Conservation (phyloP, 2,888 invertebrate species). For the Ectropis crepuscularia region DNA sequence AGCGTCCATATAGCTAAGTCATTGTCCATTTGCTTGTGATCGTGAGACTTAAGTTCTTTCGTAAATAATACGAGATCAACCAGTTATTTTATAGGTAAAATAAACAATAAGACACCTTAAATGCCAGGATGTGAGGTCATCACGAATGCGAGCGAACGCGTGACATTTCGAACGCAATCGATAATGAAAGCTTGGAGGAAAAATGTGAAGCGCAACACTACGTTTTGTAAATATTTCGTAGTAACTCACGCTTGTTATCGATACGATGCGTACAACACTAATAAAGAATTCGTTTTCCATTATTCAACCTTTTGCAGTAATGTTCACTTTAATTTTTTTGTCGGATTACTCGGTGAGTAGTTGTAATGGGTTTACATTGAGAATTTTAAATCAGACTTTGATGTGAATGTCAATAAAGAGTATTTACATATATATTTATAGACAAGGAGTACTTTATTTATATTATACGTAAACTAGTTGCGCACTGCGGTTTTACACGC, state of each 20-base stretch:
- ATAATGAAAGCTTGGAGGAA: slow-evolving; percentile 30
- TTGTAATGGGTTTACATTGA: too few species aligned
- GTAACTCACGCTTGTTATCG: background rate
- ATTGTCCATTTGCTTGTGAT: slow-evolving; percentile 37
- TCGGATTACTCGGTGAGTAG: too few species aligned
- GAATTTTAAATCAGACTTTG: too few species aligned
- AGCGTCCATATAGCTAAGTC: slow-evolving; percentile 40
- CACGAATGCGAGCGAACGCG: slow-evolving; percentile 37
- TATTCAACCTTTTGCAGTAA: too few species aligned
- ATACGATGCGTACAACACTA: background rate
- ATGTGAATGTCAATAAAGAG: too few species aligned
- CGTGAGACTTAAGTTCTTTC: slow-evolving; percentile 28
- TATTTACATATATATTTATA: too few species aligned
- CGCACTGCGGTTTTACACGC: too few species aligned
- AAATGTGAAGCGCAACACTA: slow-evolving; percentile 9
- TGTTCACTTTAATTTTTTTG: too few species aligned
- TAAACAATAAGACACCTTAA: slow-evolving; percentile 40
- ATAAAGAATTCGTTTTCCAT: background rate
- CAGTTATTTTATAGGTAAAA: slow-evolving; percentile 27
- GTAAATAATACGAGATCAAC: slow-evolving; percentile 15
- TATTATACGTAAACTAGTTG: too few species aligned
- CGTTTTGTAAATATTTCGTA: slow-evolving; percentile 8
- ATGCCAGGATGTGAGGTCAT: slow-evolving; percentile 57
- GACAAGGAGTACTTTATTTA: too few species aligned
- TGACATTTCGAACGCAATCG: slow-evolving; percentile 46